Percentiles rank a stretch among this genome's conserved stretches.
These are phyloP conservation scores for Chelonoidis abingdonii DNA, from an alignment of 2,113 vertebrate species.

Conservation along the genomic window DNA sequence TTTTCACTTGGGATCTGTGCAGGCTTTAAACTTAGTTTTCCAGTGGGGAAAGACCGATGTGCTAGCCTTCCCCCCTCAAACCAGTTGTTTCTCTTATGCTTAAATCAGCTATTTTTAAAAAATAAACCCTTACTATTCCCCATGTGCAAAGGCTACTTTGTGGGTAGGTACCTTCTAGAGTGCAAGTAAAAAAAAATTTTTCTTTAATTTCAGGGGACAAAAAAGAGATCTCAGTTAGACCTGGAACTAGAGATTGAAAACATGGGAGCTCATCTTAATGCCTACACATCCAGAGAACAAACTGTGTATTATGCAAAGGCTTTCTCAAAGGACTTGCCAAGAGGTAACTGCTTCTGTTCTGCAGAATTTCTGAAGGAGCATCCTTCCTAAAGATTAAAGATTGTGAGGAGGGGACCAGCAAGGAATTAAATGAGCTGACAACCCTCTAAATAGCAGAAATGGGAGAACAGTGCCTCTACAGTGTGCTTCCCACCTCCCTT, in stretches of 20 bases:
- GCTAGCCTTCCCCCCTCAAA: background rate
- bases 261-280: constrained; percentile 98
- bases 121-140: background rate
- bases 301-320: constrained; percentile 99
- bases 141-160: background rate
- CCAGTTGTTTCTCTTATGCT: background rate
- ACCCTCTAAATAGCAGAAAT: background rate
- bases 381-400: background rate
- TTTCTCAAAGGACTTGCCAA: constrained; percentile 95
- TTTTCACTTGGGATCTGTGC: background rate
- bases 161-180: background rate
- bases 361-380: background rate
- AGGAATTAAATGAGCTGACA: background rate
- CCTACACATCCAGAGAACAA: constrained; percentile 96
- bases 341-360: constrained; percentile 82
- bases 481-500: background rate
- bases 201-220: constrained; percentile 88
- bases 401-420: background rate
- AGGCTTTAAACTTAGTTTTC: background rate
- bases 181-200: background rate
- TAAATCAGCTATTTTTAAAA: background rate
- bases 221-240: constrained; percentile 96
- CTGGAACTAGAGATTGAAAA: constrained; percentile 99
- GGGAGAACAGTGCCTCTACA: background rate
- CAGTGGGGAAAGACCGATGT: background rate